These are phyloP conservation scores for Cygnus buccinator DNA, from an alignment of 2,113 vertebrate genomes.

Conservation along the genomic window DNA sequence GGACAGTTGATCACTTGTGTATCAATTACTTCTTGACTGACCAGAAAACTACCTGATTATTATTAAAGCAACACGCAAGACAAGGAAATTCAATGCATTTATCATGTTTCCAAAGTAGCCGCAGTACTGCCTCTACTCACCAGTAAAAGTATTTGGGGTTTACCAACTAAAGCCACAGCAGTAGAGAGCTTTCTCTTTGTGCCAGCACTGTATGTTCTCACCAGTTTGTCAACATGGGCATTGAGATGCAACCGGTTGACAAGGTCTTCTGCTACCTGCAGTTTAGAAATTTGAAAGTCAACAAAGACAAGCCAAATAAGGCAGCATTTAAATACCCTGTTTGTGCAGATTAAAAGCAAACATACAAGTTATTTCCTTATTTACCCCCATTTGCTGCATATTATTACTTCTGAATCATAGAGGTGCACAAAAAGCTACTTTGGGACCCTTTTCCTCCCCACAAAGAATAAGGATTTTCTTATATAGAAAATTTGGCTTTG, in stretches of 20 bases:
- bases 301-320: neutral
- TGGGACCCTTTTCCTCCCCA: rapidly evolving
- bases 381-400: neutral
- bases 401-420: neutral
- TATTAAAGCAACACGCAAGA: neutral
- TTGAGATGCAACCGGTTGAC: conserved; percentile 62
- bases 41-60: neutral
- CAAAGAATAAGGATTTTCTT: neutral
- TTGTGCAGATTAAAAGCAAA: neutral
- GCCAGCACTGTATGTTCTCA: conserved; percentile 76
- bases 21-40: neutral
- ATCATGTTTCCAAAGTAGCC: neutral
- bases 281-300: neutral
- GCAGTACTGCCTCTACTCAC: conserved; percentile 47
- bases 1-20: neutral
- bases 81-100: neutral
- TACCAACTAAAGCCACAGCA: conserved; percentile 77
- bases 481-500: neutral
- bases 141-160: conserved; percentile 77
- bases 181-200: conserved; percentile 78
- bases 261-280: conserved; percentile 70
- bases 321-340: neutral
- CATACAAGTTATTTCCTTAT: neutral
- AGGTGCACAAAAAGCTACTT: neutral
- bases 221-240: conserved; percentile 55